Percentiles rank a stretch among this genome's conserved stretches.
Conservation (phyloP, 2,113 vertebrate genomes). For the Hepsetus odoe region DNA sequence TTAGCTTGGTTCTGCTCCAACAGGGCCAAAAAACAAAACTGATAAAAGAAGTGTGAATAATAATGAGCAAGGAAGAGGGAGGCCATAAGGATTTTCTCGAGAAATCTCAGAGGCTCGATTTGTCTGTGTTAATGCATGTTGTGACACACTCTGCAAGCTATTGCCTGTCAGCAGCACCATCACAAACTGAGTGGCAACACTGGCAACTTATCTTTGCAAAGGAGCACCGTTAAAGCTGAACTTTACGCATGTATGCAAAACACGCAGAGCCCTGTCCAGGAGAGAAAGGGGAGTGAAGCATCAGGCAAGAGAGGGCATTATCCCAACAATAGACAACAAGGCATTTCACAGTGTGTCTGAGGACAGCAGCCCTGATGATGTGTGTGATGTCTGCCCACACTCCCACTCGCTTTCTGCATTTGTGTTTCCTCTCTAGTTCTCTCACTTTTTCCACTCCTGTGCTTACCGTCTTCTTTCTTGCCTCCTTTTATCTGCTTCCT, state of each 20-base stretch:
- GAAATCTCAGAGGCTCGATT: constrained; percentile 15
- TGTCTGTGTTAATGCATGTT: constrained; percentile 9
- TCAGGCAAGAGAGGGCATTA: background rate
- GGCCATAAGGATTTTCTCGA: background rate
- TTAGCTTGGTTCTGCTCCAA: background rate
- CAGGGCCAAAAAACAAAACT: background rate
- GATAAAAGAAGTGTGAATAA: constrained; percentile 3
- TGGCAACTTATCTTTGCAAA: constrained; percentile 6
- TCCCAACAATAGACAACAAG: constrained; percentile 18
- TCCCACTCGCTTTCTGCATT: constrained; percentile 10
- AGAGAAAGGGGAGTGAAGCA: background rate
- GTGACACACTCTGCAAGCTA: constrained; percentile 34
- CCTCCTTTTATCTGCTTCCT: constrained; percentile 22
- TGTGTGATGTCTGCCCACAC: constrained; percentile 30
- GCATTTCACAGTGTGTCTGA: constrained; percentile 40
- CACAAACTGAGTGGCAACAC: constrained; percentile 2
- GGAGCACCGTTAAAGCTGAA: background rate
- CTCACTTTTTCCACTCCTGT: constrained; percentile 1
- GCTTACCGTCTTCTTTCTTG: background rate
- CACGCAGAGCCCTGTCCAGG: background rate
- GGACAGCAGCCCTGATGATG: constrained; percentile 10
- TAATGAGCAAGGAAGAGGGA: background rate
- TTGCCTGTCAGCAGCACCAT: constrained; percentile 15
- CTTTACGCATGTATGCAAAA: background rate
- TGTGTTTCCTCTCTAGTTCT: constrained; percentile 13